Evolutionary conservation across 2,888 invertebrate genomes (phyloP).

Genomic region (Metacarcinus magister): DNA sequence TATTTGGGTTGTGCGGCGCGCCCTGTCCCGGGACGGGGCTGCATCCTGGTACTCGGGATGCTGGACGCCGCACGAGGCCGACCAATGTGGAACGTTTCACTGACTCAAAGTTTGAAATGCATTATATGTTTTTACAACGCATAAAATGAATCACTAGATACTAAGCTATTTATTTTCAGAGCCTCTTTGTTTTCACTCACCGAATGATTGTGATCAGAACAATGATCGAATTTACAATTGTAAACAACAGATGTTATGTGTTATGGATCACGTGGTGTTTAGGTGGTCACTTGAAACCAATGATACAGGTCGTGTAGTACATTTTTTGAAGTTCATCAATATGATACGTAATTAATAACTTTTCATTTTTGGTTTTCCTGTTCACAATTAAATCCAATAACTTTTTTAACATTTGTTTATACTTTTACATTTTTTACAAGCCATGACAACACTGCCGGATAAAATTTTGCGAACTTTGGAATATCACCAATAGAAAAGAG

Average conservation of each 20-base stretch:
- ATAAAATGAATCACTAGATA: background rate
- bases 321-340: background rate
- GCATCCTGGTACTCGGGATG: background rate
- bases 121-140: background rate
- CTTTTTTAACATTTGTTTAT: background rate
- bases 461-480: background rate
- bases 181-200: constrained; percentile 18
- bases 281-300: background rate
- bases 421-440: background rate
- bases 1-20: background rate
- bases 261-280: background rate
- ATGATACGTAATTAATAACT: background rate
- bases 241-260: background rate
- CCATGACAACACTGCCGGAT: background rate
- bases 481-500: background rate
- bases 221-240: background rate
- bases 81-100: background rate
- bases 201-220: background rate
- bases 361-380: background rate
- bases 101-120: background rate
- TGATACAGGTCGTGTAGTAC: background rate
- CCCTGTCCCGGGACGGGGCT: background rate
- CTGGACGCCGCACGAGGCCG: background rate
- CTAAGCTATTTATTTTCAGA: background rate
- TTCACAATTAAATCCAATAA: background rate